Base-by-base conservation (phyloP, 2,797 vertebrate genomes). In the Smutsia temminckii region DNA sequence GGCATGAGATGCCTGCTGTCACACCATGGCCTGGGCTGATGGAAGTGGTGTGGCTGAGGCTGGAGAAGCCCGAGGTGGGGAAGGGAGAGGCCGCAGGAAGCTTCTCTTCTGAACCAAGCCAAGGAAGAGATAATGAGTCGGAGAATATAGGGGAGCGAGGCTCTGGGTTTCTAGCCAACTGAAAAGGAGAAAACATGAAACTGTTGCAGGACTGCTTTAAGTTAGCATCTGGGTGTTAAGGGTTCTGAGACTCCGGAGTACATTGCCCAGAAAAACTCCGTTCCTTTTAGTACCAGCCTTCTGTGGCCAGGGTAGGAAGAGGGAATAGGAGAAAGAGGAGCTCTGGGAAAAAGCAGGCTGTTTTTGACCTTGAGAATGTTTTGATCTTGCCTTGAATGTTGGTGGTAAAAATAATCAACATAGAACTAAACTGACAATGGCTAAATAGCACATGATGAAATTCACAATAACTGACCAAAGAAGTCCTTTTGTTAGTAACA, bases 341-440 rank as follows among this genome's bases (percentile, higher is more conserved):
- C 37, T 69, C 63, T 34, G 79, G 77, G 64, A 83, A 85, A 61
- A 64, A 59, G 64, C 37, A 46, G 80, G 69, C 64, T 95, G 84
- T 92, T 93, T 93, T 79, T 93, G 61, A 96, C 89, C 71, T 94
- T 81, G 83, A 81, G 59, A 59, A 74, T 95, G 93, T 86, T 95
- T 86, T 91, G 75, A 74, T 87, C 55, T 66, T 77, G n/a, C 77
- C 57, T 10, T 77, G 91, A 95, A 79, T 64, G 32, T 90, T 61
- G 32, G 72, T 88, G 71, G 75, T 74, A 51, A 92, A 89, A 93
- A 84, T 46, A 93, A 72, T 92, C 77, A 74, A 81, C 68, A 74
- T 23, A 69, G 64, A 93, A 78, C 71, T 83, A 69, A 46, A 90
- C 37, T n/a, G 66, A 78, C 16, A 68, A 27, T 51, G 66, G 90